Base-by-base conservation (phyloP, 2,113 vertebrate genomes). In the Otis tarda region DNA sequence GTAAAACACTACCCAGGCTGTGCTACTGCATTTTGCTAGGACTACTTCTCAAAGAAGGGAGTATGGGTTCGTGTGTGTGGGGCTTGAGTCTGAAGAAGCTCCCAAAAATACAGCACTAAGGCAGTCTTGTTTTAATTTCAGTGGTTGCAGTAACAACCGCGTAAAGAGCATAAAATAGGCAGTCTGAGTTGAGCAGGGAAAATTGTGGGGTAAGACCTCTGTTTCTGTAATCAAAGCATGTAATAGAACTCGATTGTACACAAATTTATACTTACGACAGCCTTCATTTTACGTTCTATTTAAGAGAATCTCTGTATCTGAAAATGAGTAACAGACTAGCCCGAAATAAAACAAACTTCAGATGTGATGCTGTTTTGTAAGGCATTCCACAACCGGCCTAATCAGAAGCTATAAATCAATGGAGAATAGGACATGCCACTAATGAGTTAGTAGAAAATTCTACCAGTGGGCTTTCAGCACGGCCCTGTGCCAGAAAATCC, bases 101-200 rank as follows among this genome's bases (percentile, higher is more conserved):
- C 94, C 93, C 92, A 53, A 90, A 97, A 97, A 95, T 93, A 95
- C 90, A 73, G 35, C 4, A 9, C 52, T 18, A 68, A 89, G 87
- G 45, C 55, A 77, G 75, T 31, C 88, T 90, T 97, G 69, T 94
- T 97, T 97, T 96, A 97, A 97, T 98, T 97, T 97, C 79, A 94
- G 94, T 89, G 95, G 93, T 92, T 97, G 91, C 88, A 97, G 94
- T 98, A 97, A 98, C 84, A 97, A 95, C 95, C 95, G 92, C 22
- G 78, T 95, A 77, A 96, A 91, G 94, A 97, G 77, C 94, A 96
- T 83, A 69, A 96, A 96, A 97, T 95, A 81, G 96, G 87, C 96
- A 96, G 88, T 97, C 85, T 83, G 83, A 76, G 78, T 56, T 94
- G 94, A 94, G 83, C 82, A 95, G 95, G 89, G 70, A 87, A 95